phyloP scores from a whole-genome alignment of 2,113 vertebrate genomes.

The Montifringilla adamsi region DNA sequence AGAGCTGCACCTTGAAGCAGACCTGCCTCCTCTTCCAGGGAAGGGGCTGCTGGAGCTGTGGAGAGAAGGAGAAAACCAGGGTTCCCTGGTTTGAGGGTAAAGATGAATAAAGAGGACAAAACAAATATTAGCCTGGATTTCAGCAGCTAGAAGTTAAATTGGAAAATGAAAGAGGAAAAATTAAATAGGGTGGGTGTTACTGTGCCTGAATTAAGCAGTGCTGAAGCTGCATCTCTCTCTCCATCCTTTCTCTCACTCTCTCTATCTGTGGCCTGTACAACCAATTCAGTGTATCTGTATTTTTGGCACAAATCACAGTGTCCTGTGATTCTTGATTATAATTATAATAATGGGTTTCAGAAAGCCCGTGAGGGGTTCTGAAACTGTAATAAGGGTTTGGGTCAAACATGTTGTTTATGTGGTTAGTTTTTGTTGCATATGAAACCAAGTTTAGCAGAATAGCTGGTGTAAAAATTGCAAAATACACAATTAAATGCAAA shows the following conservation, averaged over 20 bases:
- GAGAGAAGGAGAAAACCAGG: background rate
- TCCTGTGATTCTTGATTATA: slow-evolving; percentile 76
- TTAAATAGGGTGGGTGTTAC: background rate
- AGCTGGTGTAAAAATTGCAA: slow-evolving; percentile 51
- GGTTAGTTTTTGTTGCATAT: slow-evolving; percentile 68
- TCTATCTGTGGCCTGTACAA: background rate
- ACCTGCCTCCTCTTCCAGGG: background rate
- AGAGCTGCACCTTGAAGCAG: background rate
- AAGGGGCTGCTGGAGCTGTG: background rate
- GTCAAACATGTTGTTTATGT: slow-evolving; percentile 67
- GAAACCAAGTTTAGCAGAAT: slow-evolving; percentile 62
- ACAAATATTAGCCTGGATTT: background rate
- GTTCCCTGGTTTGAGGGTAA: background rate
- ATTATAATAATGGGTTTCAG: slow-evolving; percentile 79
- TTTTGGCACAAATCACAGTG: slow-evolving; percentile 74
- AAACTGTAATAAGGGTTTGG: slow-evolving; percentile 71
- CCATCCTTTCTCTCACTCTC: background rate
- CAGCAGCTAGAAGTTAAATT: background rate
- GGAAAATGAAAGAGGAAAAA: slow-evolving; percentile 17
- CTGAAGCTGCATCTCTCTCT: background rate
- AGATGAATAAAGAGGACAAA: background rate
- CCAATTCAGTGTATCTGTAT: slow-evolving; percentile 54
- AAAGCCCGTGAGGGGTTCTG: slow-evolving; percentile 68
- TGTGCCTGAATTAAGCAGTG: background rate
- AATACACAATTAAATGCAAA: slow-evolving; percentile 65